Base-by-base conservation (phyloP, 2,113 vertebrate species). In the Erythrocercus mccallii region DNA sequence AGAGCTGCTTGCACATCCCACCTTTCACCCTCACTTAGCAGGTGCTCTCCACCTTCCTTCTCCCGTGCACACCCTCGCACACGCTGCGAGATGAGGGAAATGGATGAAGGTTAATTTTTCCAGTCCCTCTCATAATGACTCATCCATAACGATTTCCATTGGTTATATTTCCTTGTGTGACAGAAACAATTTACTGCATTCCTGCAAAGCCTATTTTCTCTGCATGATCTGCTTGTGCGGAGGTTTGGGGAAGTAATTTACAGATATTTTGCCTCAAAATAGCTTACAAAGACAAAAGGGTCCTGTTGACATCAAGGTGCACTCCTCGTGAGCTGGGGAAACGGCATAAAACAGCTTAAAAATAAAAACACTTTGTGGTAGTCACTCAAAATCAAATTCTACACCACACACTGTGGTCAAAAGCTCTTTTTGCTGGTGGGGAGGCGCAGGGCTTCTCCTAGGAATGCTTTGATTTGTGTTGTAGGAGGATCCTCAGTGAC, bases 121-220 rank as follows among this genome's bases (percentile, higher is more conserved):
- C 58, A 69, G 93, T 95, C 92, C 81, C 89, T 97, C 96, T 97
- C 97, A 90, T 98, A 97, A 98, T 98, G 98, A 98, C 97, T 98
- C 98, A 97, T 98, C 97, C 96, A 96, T 98, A 98, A 97, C 76
- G 83, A 96, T 98, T 98, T 97, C 97, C 95, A 94, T 94, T 96
- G 96, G 97, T 95, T 98, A 95, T 97, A 97, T 97, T 98, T 98
- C 97, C 97, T 98, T 97, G 97, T 97, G 98, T 97, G 97, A 98
- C 98, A 98, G 97, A 98, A 98, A 98, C 97, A 98, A 98, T 98
- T 98, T 98, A 97, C 97, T 97, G 97, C 94, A 85, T 98, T 98
- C 97, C 93, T 97, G 95, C 97, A 96, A 98, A 98, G 97, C 97
- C 97, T 97, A 98, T 98, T 98, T 98, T 98, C 98, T 98, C 98